phyloP scores from a whole-genome alignment of 2,888 invertebrate species.

The Nowickia ferox region DNA sequence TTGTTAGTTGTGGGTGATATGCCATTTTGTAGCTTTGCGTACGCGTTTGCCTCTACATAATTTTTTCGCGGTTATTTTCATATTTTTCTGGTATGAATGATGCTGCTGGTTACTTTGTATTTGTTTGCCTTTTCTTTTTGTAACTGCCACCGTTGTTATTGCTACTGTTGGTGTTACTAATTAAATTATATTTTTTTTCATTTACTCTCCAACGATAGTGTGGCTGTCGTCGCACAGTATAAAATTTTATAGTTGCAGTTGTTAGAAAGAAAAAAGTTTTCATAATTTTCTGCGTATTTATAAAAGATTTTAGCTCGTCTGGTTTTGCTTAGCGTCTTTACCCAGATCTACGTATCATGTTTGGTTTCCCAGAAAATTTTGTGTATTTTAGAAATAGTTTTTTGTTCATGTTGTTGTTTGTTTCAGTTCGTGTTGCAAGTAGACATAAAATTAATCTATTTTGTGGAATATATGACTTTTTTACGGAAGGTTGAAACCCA shows the following conservation, averaged over 20 bases:
- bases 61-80: conserved; percentile 42
- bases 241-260: conserved; percentile 64
- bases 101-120: conserved; percentile 37
- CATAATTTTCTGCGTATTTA: conserved; percentile 22
- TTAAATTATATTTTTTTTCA: conserved; percentile 60
- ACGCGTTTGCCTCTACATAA: conserved; percentile 12
- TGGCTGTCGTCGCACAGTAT: conserved; percentile 27
- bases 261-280: conserved; percentile 17
- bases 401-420: neutral
- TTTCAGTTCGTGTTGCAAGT: conserved; percentile 2
- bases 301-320: conserved; percentile 41
- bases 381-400: neutral
- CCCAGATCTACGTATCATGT: conserved; percentile 54
- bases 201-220: conserved; percentile 3
- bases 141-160: conserved; percentile 24
- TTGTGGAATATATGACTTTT: conserved; percentile 34
- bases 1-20: conserved; percentile 56
- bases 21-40: neutral
- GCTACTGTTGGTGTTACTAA: conserved; percentile 62
- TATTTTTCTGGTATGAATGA: conserved; percentile 40
- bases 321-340: conserved; percentile 32
- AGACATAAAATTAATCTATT: neutral
- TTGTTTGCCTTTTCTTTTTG: conserved; percentile 47
- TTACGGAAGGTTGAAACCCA: conserved; percentile 61
- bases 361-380: conserved; percentile 30